Base-by-base conservation (phyloP, 2,888 invertebrate genomes). In the Troides aeacus region DNA sequence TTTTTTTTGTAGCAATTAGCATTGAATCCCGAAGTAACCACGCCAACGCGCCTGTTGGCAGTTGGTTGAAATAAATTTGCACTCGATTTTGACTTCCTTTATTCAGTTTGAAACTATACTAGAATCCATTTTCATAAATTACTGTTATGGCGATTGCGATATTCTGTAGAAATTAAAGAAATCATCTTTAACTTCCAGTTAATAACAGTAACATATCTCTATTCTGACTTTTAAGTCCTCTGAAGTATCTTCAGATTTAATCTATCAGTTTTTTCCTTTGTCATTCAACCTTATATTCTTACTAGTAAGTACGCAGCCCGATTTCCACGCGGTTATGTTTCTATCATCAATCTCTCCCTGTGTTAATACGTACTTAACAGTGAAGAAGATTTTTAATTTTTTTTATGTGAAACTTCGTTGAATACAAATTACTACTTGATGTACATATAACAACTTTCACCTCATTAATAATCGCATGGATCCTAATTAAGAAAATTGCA, bases 1-100 rank as follows among this genome's bases (percentile, higher is more conserved):
- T 83, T 56, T 83, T 56, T 83, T 85, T 83, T 75, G 74, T 77
- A 79, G 81, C 79, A 74, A 73, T 74, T 74, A 74, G 69, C 72
- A 73, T 74, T 71, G 70, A 72, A 73, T 74, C 62, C 62, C 42
- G 58, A 57, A 65, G 62, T 62, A 65, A 69, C 64, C 61, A 64
- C 69, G 46, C 56, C 64, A 61, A 69, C 69, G 61, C 56, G 64
- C 64, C 57, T 56, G 64, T 46, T 69, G 69, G 69, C 46, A 65
- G 46, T 69, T 18, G 30, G 60, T 56, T 60, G 57, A 65, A 65
- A 69, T 69, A 69, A 62, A 65, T 69, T 65, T 65, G 65, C 64
- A 69, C 65, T 64, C 50, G 62, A 69, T 69, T 69, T 62, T 56
- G 23, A 68, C 18, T 50, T 21, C 42, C 56, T 39, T 64, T 59